These are phyloP conservation scores for Ectemnius cavifrons DNA, from an alignment of 2,888 invertebrate species.

Conservation along the genomic window DNA sequence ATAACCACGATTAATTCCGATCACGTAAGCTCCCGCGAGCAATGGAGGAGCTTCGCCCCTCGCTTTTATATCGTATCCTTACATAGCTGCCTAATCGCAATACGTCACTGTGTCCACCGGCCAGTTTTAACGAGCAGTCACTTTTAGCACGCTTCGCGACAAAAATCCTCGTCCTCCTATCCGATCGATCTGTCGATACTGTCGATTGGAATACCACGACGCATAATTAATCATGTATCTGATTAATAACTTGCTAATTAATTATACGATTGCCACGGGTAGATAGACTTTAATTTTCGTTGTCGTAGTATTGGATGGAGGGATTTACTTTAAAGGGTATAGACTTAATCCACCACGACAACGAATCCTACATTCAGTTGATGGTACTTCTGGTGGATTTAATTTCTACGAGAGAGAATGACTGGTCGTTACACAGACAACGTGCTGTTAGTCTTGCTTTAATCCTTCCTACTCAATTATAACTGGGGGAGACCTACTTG, in stretches of 20 bases:
- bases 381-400: too few species aligned
- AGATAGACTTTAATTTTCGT: too few species aligned
- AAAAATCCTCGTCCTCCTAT: not conserved
- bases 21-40: slow-evolving; percentile 50
- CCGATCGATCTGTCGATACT: not conserved
- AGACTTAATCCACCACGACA: too few species aligned
- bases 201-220: too few species aligned
- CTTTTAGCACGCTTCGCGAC: not conserved
- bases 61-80: not conserved
- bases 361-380: too few species aligned
- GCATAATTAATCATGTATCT: too few species aligned
- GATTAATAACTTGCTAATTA: too few species aligned
- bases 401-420: too few species aligned
- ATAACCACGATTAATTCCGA: slow-evolving; percentile 63
- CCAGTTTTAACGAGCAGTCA: not conserved
- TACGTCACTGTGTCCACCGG: not conserved
- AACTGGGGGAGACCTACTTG: slow-evolving; percentile 47
- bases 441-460: not conserved
- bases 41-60: not conserved
- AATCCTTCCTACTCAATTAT: slow-evolving; percentile 20
- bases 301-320: too few species aligned
- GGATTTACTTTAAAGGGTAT: too few species aligned
- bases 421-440: too few species aligned
- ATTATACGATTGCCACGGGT: too few species aligned
- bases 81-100: slow-evolving; percentile 25